Base-by-base conservation (phyloP, 2,888 invertebrate species). In the Nymphalis polychloros region DNA sequence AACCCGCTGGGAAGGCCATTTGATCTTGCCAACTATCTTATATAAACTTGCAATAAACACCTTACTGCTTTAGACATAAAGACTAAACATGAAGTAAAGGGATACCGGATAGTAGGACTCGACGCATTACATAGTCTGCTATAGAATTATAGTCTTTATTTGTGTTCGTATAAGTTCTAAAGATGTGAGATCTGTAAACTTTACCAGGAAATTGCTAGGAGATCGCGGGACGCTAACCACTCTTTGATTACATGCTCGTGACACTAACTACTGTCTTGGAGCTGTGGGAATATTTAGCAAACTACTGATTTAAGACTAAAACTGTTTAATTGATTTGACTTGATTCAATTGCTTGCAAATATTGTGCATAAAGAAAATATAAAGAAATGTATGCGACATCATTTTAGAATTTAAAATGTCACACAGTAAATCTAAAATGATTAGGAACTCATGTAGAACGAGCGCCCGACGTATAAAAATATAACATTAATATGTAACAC, bases 1-100 rank as follows among this genome's bases (percentile, higher is more conserved):
- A 70, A 72, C 70, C 72, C 67, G 78, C 78, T 76, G 78, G 78
- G 70, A 68, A 78, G 77, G 79, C 79, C 80, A 84, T 86, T 86
- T 82, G 84, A 83, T 55, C 53, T 23, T 41, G 17, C 57, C 35
- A 19, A 41, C 57, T 8, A 31, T 55, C 31, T 57, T 19, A 13
- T 41, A 57, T 35, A 46, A 48, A 66, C 48, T 55, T 17, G 27
- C 31, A 55, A 47, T 62, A 65, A 61, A 52, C 57, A 53, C 63
- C 64, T 49, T 72, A 70, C 46, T 4, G n/a, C 50, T 61, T 27
- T 27, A 31, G 61, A 46, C 52, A 64, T 68, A 68, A 41, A 57
- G 61, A 19, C 57, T 48, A 31, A 50, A 68, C 68, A 65, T 46
- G 57, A 63, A 72, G 48, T 57, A 52, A 70, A 62, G 8, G 35